Percentiles rank a stretch among this genome's conserved stretches.
phyloP scores from a whole-genome alignment of 2,888 invertebrate species.

The Eulithis testata region DNA sequence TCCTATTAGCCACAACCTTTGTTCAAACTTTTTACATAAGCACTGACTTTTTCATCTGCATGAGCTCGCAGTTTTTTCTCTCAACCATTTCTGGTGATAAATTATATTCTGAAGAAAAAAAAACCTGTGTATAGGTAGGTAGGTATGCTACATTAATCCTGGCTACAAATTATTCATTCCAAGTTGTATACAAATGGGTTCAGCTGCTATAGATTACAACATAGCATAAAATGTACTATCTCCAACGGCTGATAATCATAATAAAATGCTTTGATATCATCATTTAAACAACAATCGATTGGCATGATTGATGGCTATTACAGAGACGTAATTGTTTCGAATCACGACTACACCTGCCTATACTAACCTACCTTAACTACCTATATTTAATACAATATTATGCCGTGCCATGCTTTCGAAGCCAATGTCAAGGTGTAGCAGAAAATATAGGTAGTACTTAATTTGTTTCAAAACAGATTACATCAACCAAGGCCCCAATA shows the following conservation, averaged over 20 bases:
- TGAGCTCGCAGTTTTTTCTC: neutral
- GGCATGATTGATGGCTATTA: slow-evolving; percentile 27
- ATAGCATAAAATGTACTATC: neutral
- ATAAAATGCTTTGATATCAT: slow-evolving; percentile 14
- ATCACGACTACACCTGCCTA: slow-evolving; percentile 14
- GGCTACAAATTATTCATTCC: too few species aligned
- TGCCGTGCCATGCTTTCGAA: slow-evolving; percentile 19
- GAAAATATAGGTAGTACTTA: neutral
- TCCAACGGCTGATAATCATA: neutral
- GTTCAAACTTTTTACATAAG: neutral
- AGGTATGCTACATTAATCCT: too few species aligned
- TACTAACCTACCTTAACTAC: neutral
- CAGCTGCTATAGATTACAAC: too few species aligned
- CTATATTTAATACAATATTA: slow-evolving; percentile 8
- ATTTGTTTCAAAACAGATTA: neutral
- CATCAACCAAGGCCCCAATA: too few species aligned
- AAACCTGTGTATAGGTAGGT: too few species aligned
- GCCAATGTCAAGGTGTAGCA: slow-evolving; percentile 21
- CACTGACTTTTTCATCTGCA: neutral
- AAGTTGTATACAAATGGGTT: too few species aligned
- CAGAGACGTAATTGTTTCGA: slow-evolving; percentile 21
- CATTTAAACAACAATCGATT: slow-evolving; percentile 10
- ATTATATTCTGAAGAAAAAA: too few species aligned
- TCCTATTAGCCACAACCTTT: neutral
- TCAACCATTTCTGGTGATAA: too few species aligned